A percentile compares a stretch with the other conserved stretches of the same genome.
Evolutionary conservation across 1,140 invertebrate genomes (phyloP).

Genomic region (Pseudomyrmex flavicornis): DNA sequence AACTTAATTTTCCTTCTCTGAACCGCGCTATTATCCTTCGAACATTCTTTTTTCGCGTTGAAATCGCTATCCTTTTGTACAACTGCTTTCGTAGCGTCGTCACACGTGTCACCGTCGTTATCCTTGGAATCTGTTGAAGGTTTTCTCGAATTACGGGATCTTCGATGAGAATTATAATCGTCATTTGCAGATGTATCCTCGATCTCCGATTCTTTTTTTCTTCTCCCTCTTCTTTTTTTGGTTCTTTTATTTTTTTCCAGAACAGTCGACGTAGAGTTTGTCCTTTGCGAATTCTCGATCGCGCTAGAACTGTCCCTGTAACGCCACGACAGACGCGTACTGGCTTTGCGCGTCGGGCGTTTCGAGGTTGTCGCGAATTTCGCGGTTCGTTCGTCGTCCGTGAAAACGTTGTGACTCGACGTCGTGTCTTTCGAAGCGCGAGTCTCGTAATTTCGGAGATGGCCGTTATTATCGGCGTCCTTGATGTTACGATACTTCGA

Average conservation of each 20-base stretch:
- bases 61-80: neutral
- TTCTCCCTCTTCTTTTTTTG: neutral
- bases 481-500: conserved; percentile 14
- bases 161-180: neutral
- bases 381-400: neutral
- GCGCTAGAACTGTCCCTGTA: no score
- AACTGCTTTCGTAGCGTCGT: neutral
- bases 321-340: no score
- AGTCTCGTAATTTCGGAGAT: neutral
- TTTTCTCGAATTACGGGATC: conserved; percentile 1
- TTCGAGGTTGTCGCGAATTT: neutral
- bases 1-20: no score
- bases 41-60: neutral
- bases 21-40: no score
- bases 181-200: neutral
- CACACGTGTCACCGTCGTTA: neutral
- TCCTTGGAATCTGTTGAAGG: neutral
- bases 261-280: no score
- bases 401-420: neutral
- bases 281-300: no score
- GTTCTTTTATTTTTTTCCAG: no score
- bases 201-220: neutral
- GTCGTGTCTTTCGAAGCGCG: conserved; percentile 1
- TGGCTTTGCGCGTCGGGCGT: conserved; percentile 1
- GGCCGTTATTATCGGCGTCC: conserved; percentile 5